Evolutionary conservation across 2,888 invertebrate species (phyloP).

Genomic region (Zaprionus obscuricornis): DNA sequence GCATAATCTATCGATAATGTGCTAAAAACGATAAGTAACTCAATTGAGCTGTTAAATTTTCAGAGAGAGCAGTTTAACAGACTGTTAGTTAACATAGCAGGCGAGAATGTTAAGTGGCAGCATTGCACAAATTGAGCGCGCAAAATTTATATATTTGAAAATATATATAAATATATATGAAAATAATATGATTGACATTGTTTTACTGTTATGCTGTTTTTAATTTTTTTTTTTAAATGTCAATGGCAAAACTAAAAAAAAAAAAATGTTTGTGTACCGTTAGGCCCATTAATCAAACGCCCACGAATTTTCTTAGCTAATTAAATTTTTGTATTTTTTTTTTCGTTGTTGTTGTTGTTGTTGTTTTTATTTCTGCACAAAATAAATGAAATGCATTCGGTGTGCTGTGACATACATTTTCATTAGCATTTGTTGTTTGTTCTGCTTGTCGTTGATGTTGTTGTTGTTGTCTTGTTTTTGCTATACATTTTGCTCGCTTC

Average conservation of each 20-base stretch:
- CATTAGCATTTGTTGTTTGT: conserved; percentile 25
- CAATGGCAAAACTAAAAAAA: conserved; percentile 13
- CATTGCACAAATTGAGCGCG: not conserved
- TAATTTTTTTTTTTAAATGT: conserved; percentile 4
- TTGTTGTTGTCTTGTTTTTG: conserved; percentile 19
- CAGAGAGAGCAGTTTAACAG: too few species aligned
- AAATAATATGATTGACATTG: not conserved
- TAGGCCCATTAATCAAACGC: conserved; percentile 62
- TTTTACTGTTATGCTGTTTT: too few species aligned
- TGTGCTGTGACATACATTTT: conserved; percentile 65
- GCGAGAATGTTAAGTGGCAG: too few species aligned
- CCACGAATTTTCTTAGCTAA: conserved; percentile 41
- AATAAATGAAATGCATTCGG: conserved; percentile 49
- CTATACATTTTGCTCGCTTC: conserved; percentile 42
- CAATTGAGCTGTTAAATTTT: conserved; percentile 10
- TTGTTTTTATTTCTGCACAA: conserved; percentile 30
- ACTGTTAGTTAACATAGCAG: conserved; percentile 6
- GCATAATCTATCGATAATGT: conserved; percentile 25
- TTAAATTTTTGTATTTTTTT: too few species aligned
- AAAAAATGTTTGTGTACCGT: not conserved
- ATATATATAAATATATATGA: not conserved
- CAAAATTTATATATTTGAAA: not conserved
- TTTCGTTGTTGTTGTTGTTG: too few species aligned
- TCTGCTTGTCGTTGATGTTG: not conserved
- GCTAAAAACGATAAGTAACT: not conserved